These are phyloP conservation scores for Leptopilina drosophilae DNA, from an alignment of 2,888 invertebrate species.

Conservation along the genomic window DNA sequence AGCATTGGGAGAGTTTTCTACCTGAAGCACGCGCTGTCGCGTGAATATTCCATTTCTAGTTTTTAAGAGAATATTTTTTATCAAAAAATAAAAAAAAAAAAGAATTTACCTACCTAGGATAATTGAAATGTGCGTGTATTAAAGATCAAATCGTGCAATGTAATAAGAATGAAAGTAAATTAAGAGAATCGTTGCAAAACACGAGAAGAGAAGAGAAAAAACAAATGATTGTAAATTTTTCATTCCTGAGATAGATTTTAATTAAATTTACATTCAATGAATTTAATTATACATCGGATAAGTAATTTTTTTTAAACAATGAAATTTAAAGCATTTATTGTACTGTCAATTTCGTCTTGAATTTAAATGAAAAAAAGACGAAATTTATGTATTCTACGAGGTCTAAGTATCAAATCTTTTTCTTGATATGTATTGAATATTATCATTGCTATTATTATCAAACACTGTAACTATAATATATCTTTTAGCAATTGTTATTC, in stretches of 20 bases:
- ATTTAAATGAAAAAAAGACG: neutral
- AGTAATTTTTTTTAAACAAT: neutral
- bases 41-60: conserved; percentile 78
- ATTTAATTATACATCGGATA: neutral
- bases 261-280: conserved; percentile 14
- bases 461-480: conserved; percentile 25
- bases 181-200: conserved; percentile 11
- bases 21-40: conserved; percentile 96
- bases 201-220: neutral
- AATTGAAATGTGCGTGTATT: conserved; percentile 16
- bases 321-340: conserved; percentile 2
- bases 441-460: conserved; percentile 18
- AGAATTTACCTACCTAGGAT: conserved; percentile 18
- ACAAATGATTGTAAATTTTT: conserved; percentile 24
- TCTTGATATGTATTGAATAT: conserved; percentile 32
- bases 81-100: neutral
- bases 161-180: conserved; percentile 7
- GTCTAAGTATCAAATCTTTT: conserved; percentile 22
- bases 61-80: conserved; percentile 40
- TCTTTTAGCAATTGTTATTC: conserved; percentile 35
- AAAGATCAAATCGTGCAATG: conserved; percentile 29
- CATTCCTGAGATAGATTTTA: conserved; percentile 24
- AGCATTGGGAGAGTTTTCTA: conserved; percentile 97
- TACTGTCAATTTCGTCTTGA: neutral
- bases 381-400: conserved; percentile 19